Base-by-base conservation (phyloP, 23 tunicate genomes). In the Halocynthia aurantium region DNA sequence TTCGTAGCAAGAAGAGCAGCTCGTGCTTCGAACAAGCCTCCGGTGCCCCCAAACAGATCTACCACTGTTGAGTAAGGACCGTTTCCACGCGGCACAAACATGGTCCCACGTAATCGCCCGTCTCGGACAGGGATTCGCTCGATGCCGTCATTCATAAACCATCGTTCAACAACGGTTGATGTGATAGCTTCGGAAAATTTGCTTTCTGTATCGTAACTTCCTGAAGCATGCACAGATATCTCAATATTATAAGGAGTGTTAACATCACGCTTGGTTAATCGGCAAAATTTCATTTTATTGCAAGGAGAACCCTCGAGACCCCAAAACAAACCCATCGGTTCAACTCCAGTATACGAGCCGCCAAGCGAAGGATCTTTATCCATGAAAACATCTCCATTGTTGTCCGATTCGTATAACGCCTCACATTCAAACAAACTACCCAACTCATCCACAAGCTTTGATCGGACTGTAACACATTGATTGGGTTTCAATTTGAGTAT, bases 311-410 rank as follows among this genome's bases (percentile, higher is more conserved):
- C 62, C 6, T 7, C 22, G 62, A 74, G n/a, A n/a, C n/a, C n/a
- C n/a, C n/a, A n/a, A n/a, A n/a, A n/a, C n/a, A n/a, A n/a, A n/a
- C n/a, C n/a, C n/a, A n/a, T n/a, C n/a, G n/a, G n/a, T n/a, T n/a
- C 68, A 8, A 74, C 62, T 7, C 78, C 78, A 74, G 78, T 74
- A 52, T n/a, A 74, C 13, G 54, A 74, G 7, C 78, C 78, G 44
- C 78, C 78, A 10, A 52, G 17, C 11, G 78, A 74, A 7, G 78
- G 78, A 21, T 51, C 21, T 8, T n/a, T 51, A 10, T 18, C 22
- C 8, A 74, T 62, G 55, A 53, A 21, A 7, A 74, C 62, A 18
- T 52, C 62, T 8, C 78, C 78, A 12, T 53, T 52, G 17, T 52
- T 49, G 62, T 54, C 62, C 7, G 78, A 62, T 8, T 18, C 19